Base-by-base conservation (phyloP, 2,797 vertebrate genomes). In the Silurus aristotelis region DNA sequence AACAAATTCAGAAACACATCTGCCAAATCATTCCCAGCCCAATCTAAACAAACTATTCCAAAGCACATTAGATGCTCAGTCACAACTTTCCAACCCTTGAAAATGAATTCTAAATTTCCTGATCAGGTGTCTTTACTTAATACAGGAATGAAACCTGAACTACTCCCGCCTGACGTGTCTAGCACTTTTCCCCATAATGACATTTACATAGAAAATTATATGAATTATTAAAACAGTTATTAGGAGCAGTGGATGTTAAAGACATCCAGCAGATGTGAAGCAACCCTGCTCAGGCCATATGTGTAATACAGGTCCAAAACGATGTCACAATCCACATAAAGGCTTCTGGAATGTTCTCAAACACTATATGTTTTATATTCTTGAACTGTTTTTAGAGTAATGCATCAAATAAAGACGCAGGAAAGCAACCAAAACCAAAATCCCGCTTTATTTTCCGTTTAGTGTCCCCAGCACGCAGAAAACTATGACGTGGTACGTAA, bases 401-500 rank as follows among this genome's bases (percentile, higher is more conserved):
- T 20, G 31, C 19, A 15, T 63, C 12, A 63, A 4, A 25, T 63
- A 9, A 43, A 63, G 1, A 63, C 31, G n/a, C 6, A 2, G 25
- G 14, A 1, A 76, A 1, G n/a, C 25, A 13, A 38, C 20, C 6
- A 13, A 20, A 38, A 38, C 22, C 19, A 14, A 63, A 43, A 63
- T n/a, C 27, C 9, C 15, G 22, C 71, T 73, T 43, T 19, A 19
- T 13, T 27, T 31, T 31, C 52, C 7, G 20, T 22, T 56, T 27
- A 27, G 2, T 55, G 7, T 75, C 75, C 20, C 27, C 31, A 22
- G 77, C 31, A 48, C 58, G 22, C 60, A n/a, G 15, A n/a, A 63
- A 22, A 19, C 27, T 22, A 13, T 82, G 80, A 82, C 68, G 76
- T 86, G 77, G 85, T 88, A 89, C 77, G 61, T 83, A 86, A 86